Evolutionary conservation across 2,888 invertebrate species (phyloP), one percentile per base, ranked within the genome.

Genomic region (Zele albiditarsus): DNA sequence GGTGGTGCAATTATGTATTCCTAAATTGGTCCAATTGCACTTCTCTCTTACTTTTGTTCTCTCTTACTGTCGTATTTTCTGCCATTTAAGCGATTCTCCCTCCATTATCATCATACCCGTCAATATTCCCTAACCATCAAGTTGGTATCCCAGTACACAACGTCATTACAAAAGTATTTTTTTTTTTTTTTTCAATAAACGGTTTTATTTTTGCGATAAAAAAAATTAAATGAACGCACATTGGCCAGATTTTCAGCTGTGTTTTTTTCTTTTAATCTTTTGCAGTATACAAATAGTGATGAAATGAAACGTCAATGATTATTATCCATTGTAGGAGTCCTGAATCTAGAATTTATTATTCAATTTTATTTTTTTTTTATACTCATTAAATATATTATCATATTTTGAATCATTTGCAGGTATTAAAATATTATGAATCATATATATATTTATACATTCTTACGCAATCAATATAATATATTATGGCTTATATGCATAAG

Each of bases 1-100:
- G 75, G 75, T 75, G 75, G 71, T 60, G 69, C 60, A 71, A 75
- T 75, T 75, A 75, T 49, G 75, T 46, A 75, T 75, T 71, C 67
- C 46, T 60, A 58, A 75, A 75, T 75, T 71, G 71, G 71, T 46
- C 28, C 70, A 53, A 74, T 66, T 57, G 66, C 16, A 38, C 33
- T 38, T 28, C 12, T 2, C 28, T 62, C 16, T 31, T 5, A 16
- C 16, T n/a, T 62, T n/a, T 31, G 16, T 62, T 28, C 16, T 60
- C 42, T 23, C 31, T 25, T 16, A 23, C 46, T 38, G 23, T 23
- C 58, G 38, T 42, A 53, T 70, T 57, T 31, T 57, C 58, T 33
- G 27, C 20, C 60, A 58, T 70, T 42, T 69, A 53, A 58, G 42
- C 23, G n/a, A 38, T 66, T 23, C 65, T 23, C 42, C 25, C 14